These are phyloP conservation scores for Labeo rohita DNA, from an alignment of 2,113 vertebrate species.

Conservation along the genomic window DNA sequence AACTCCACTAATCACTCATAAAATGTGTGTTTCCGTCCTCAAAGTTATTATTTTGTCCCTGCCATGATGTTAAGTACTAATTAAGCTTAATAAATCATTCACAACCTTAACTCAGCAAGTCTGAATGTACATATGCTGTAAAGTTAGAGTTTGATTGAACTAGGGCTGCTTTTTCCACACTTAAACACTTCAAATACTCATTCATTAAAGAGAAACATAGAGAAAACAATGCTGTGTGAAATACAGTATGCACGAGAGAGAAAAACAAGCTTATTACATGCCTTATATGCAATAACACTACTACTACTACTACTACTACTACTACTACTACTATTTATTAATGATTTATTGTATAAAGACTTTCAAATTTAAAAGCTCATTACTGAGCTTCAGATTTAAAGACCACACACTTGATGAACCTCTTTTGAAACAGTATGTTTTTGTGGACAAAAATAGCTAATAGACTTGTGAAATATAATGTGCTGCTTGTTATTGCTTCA, in stretches of 20 bases:
- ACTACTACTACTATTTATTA: too few relatives aligned
- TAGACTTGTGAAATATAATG: not conserved
- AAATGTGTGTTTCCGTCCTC: slow-evolving; percentile 51
- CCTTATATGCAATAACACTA: too few relatives aligned
- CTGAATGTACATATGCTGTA: not conserved
- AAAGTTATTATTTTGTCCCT: slow-evolving; percentile 55
- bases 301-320: too few relatives aligned
- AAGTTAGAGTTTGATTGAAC: slow-evolving; percentile 5
- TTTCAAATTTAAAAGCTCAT: not conserved
- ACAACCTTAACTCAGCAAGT: not conserved
- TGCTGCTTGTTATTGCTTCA: not conserved
- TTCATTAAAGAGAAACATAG: slow-evolving; percentile 7
- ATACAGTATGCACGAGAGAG: not conserved
- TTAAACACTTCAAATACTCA: slow-evolving; percentile 39
- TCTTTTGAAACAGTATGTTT: not conserved
- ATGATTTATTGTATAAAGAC: too few relatives aligned
- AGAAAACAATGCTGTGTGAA: not conserved
- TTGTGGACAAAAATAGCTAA: not conserved
- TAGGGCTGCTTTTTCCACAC: not conserved
- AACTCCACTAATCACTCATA: slow-evolving; percentile 60
- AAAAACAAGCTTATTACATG: not conserved
- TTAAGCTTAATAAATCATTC: slow-evolving; percentile 59
- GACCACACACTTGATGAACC: not conserved
- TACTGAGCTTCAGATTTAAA: not conserved
- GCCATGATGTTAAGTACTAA: slow-evolving; percentile 55